Evolutionary conservation across 1,140 invertebrate species (phyloP), one percentile per base, ranked within the genome.

Genomic region (Bombus haemorrhoidalis): DNA sequence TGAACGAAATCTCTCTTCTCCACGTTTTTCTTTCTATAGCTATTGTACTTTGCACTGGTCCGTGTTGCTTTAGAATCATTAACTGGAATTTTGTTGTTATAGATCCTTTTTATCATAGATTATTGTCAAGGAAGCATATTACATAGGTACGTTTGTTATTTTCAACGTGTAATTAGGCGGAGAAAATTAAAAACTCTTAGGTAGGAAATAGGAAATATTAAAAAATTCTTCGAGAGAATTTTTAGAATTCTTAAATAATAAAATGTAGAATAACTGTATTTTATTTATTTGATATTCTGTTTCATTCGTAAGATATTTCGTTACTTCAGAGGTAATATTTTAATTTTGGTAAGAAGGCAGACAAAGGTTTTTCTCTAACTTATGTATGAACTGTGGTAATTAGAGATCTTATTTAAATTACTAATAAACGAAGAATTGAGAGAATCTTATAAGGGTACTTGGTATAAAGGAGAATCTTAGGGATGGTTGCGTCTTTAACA

Each of bases 381-480:
- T 41, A 59, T 78, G 64, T 37, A 84, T 41, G 22, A 43, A 22
- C n/a, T 22, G 18, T 22, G 53, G 32, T 47, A 62, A 80, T 84
- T 80, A 84, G 9, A n/a, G n/a, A 32, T 15, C 74, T 5, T 25
- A 80, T 84, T 84, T 71, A 39, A 84, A 84, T 84, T 80, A 59
- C 53, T 72, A 47, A 84, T 78, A 57, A 84, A 62, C 37, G 66
- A 39, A 41, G 37, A 53, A 39, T 59, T 13, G 37, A 37, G 59
- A 25, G 75, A 71, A 71, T 84, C 53, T 78, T 47, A 41, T 22
- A 59, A 79, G 76, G 10, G 34, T 32, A 47, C 76, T 80, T 25
- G 53, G 9, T 62, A 72, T 41, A 71, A 84, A 62, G 83, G 47
- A 79, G 53, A 59, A 78, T 84, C 66, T 71, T 59, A 39, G 32